Conservation (phyloP, 2,888 invertebrate genomes). For the Auanema freiburgensis region DNA sequence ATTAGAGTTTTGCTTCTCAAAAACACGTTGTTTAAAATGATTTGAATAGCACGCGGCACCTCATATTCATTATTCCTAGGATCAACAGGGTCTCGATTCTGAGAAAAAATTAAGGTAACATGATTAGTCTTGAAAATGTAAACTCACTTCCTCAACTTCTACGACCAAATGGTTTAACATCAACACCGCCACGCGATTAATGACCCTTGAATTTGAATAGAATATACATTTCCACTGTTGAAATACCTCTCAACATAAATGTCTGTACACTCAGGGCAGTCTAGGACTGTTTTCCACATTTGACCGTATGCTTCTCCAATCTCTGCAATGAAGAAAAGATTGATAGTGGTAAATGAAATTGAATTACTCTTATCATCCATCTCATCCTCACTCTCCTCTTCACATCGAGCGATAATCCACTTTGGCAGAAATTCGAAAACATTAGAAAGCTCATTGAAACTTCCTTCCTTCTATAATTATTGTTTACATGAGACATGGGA, state of each 20-base stretch:
- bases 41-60: not conserved
- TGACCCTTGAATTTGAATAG: too few relatives aligned
- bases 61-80: not conserved
- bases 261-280: not conserved
- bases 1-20: not conserved
- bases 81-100: too few relatives aligned
- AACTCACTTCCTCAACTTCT: too few relatives aligned
- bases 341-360: not conserved
- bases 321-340: not conserved
- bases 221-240: too few relatives aligned
- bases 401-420: not conserved
- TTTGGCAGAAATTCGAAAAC: slow-evolving; percentile 1
- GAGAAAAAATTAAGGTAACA: too few relatives aligned
- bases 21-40: not conserved
- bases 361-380: slow-evolving; percentile 1
- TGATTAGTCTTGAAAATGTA: too few relatives aligned
- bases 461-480: not conserved
- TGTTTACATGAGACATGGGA: too few relatives aligned
- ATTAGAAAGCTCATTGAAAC: not conserved
- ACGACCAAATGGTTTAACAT: too few relatives aligned
- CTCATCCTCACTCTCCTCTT: not conserved
- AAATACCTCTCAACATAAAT: not conserved
- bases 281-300: not conserved
- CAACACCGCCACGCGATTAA: too few relatives aligned
- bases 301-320: not conserved